phyloP scores from a whole-genome alignment of 2,888 invertebrate genomes.

The Melipona bicolor region DNA sequence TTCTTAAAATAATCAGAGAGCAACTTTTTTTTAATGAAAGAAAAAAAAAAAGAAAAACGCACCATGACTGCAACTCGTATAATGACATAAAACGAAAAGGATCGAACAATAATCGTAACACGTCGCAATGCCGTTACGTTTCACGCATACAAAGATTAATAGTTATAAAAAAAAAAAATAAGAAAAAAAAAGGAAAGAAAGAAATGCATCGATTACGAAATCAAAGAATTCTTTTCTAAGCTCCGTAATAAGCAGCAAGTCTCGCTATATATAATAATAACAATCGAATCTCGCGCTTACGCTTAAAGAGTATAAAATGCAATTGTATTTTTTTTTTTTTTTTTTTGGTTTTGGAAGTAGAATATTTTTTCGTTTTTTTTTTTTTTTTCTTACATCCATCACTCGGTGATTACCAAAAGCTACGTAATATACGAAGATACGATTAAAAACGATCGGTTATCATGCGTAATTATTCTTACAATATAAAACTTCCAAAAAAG shows the following conservation, averaged over 20 bases:
- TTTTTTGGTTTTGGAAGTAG: slow-evolving; percentile 50
- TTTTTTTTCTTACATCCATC: slow-evolving; percentile 43
- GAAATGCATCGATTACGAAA: slow-evolving; percentile 30
- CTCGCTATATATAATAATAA: slow-evolving; percentile 34
- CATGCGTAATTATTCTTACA: slow-evolving; percentile 49
- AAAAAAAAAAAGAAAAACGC: not conserved
- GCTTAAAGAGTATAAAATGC: slow-evolving; percentile 65
- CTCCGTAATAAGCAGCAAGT: slow-evolving; percentile 49
- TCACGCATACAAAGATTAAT: slow-evolving; percentile 22
- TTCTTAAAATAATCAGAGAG: not conserved
- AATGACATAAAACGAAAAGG: slow-evolving; percentile 7
- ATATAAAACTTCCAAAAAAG: slow-evolving; percentile 51
- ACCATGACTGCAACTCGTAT: slow-evolving; percentile 43
- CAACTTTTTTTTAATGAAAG: not conserved
- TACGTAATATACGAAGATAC: slow-evolving; percentile 63
- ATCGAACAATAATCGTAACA: slow-evolving; percentile 11
- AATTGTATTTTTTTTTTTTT: slow-evolving; percentile 41
- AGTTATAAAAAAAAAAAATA: not conserved
- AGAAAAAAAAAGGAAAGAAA: not conserved
- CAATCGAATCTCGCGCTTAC: slow-evolving; percentile 52
- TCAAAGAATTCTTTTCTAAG: slow-evolving; percentile 38
- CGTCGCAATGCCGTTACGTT: slow-evolving; percentile 4
- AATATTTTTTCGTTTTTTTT: slow-evolving; percentile 25
- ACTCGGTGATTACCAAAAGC: slow-evolving; percentile 53
- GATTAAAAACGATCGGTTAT: slow-evolving; percentile 57